Percentiles rank a stretch among this genome's conserved stretches.
phyloP scores from a whole-genome alignment of 2,797 vertebrate species.

The Carcharodon carcharias region DNA sequence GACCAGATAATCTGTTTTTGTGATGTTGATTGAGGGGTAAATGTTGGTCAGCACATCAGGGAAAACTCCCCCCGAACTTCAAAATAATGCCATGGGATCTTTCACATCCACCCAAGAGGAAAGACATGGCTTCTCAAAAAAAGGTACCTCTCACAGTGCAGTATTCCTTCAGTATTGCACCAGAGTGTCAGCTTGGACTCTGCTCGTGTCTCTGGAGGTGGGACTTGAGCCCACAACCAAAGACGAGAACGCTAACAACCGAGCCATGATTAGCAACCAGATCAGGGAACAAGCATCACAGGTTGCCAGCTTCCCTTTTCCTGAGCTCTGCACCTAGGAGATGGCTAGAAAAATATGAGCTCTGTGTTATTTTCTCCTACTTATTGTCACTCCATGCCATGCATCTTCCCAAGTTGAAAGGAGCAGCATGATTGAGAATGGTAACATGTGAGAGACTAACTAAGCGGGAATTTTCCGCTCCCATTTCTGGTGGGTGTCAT shows the following conservation, averaged over 20 bases:
- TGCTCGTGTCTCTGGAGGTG: background rate
- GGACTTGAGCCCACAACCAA: background rate
- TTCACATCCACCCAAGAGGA: too few relatives aligned
- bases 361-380: background rate
- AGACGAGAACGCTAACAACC: background rate
- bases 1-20: too few relatives aligned
- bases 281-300: background rate
- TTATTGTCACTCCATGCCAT: background rate
- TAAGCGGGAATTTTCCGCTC: too few relatives aligned
- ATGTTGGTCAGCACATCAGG: too few relatives aligned
- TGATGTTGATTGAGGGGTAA: too few relatives aligned
- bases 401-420: background rate
- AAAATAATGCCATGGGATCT: too few relatives aligned
- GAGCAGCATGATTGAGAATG: background rate
- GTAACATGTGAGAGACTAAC: background rate
- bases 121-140: too few relatives aligned
- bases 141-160: too few relatives aligned
- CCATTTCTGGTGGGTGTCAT: too few relatives aligned
- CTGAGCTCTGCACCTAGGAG: background rate
- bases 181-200: background rate
- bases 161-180: too few relatives aligned
- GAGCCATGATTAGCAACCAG: background rate
- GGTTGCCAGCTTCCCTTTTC: background rate
- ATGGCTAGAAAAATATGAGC: background rate
- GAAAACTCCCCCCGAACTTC: too few relatives aligned